Percentiles rank a stretch among this genome's conserved stretches.
Evolutionary conservation across 2,888 invertebrate species (phyloP).

Genomic region (Rhagonycha fulva): DNA sequence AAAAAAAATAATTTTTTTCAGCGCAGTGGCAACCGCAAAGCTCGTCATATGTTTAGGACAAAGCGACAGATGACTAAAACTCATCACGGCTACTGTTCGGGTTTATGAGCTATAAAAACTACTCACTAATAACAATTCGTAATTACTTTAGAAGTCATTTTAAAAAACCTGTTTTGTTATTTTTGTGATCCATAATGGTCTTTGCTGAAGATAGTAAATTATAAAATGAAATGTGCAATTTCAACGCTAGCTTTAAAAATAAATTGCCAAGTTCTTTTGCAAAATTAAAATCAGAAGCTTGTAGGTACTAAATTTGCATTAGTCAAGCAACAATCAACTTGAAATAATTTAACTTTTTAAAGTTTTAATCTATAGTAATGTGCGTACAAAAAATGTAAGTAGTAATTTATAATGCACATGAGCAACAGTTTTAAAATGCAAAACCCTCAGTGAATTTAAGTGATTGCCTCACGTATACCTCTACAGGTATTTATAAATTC

Average conservation of each 20-base stretch:
- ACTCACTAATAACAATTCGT: constrained; percentile 25
- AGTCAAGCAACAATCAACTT: neutral
- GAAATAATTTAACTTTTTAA: neutral
- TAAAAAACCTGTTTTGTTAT: constrained; percentile 19
- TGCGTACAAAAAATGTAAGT: neutral
- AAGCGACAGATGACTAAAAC: constrained; percentile 33
- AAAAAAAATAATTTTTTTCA: neutral
- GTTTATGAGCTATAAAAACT: constrained; percentile 36
- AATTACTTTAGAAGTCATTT: constrained; percentile 27
- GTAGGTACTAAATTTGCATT: neutral
- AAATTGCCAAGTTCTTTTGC: neutral
- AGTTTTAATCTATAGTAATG: neutral
- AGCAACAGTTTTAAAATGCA: neutral
- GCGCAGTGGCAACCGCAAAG: constrained; percentile 21
- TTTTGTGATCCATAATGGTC: neutral
- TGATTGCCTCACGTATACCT: neutral
- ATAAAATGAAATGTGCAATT: neutral
- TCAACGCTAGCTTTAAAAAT: neutral
- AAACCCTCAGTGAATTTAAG: neutral
- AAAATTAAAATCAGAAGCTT: neutral
- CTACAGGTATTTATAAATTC: neutral
- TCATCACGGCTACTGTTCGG: constrained; percentile 35
- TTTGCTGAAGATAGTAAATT: constrained; percentile 4
- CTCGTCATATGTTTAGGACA: constrained; percentile 15
- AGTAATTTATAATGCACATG: neutral